Percentiles rank a stretch among this genome's conserved stretches.
Evolutionary conservation across 2,888 invertebrate genomes (phyloP).

Genomic region (Sphaerophoria rueppellii): DNA sequence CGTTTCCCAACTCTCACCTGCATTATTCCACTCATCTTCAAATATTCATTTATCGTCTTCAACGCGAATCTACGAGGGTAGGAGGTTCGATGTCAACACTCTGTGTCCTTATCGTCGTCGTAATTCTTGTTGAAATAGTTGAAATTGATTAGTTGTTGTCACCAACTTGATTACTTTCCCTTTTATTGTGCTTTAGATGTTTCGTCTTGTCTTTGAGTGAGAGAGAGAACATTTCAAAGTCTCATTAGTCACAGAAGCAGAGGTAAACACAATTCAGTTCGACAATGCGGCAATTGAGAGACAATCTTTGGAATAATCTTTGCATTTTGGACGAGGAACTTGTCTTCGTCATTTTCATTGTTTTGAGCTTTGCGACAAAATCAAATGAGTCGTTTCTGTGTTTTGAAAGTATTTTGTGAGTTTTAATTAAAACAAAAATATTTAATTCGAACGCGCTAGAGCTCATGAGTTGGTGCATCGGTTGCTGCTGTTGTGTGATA

Average conservation of each 20-base stretch:
- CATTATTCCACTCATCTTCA: not conserved
- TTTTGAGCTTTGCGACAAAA: not conserved
- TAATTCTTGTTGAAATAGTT: conserved; percentile 45
- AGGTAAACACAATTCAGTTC: not conserved
- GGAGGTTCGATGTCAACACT: conserved; percentile 17
- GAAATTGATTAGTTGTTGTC: conserved; percentile 73
- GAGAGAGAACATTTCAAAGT: conserved; percentile 36
- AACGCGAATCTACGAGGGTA: not conserved
- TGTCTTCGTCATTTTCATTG: conserved; percentile 19
- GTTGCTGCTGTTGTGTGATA: not conserved
- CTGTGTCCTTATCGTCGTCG: not conserved
- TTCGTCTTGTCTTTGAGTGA: not conserved
- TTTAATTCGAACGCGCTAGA: conserved; percentile 36
- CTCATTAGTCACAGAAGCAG: conserved; percentile 61
- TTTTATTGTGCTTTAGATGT: conserved; percentile 51
- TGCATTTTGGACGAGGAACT: conserved; percentile 53
- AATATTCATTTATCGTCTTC: conserved; percentile 1
- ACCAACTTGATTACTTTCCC: conserved; percentile 70
- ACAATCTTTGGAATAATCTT: conserved; percentile 19
- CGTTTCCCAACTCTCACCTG: not conserved
- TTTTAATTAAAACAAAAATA: conserved; percentile 71
- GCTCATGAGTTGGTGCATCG: conserved; percentile 17
- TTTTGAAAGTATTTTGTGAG: conserved; percentile 39
- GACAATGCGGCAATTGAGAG: not conserved
- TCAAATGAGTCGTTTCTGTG: conserved; percentile 12